phyloP scores from a whole-genome alignment of 2,797 vertebrate genomes.

The Chaunax sp. region DNA sequence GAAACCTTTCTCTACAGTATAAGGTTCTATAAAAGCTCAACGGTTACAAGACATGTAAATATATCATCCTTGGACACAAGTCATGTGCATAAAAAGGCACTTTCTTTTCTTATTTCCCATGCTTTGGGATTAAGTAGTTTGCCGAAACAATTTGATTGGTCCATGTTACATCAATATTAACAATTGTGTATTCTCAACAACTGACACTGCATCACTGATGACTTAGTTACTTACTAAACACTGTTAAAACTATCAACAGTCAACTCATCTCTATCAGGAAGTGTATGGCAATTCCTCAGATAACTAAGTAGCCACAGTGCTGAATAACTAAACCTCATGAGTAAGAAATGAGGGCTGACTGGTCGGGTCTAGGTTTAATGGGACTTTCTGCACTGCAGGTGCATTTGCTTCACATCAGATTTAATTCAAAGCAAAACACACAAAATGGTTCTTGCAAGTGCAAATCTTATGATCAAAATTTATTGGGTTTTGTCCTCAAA shows the following conservation, averaged over 20 bases:
- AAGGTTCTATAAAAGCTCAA: too few species aligned
- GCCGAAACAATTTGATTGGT: too few species aligned
- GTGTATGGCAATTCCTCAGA: neutral
- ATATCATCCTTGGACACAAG: too few species aligned
- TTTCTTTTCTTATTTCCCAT: too few species aligned
- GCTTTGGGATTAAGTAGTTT: too few species aligned
- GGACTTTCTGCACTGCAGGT: neutral
- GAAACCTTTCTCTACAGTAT: too few species aligned
- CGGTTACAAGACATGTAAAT: too few species aligned
- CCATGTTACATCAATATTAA: neutral
- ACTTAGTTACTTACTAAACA: neutral
- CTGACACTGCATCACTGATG: neutral
- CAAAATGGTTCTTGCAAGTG: conserved; percentile 24
- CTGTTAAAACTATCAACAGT: too few species aligned
- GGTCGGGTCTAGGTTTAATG: too few species aligned
- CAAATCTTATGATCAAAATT: conserved; percentile 76
- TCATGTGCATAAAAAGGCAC: too few species aligned
- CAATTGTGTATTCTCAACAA: neutral
- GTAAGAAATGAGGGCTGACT: neutral
- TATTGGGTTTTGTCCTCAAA: conserved; percentile 82
- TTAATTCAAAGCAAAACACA: conserved; percentile 38
- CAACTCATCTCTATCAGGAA: neutral
- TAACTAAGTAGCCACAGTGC: neutral
- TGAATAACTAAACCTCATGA: neutral
- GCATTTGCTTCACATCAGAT: conserved; percentile 12